Conservation (phyloP, 2,797 vertebrate species). For the Syndactyla subalaris region DNA sequence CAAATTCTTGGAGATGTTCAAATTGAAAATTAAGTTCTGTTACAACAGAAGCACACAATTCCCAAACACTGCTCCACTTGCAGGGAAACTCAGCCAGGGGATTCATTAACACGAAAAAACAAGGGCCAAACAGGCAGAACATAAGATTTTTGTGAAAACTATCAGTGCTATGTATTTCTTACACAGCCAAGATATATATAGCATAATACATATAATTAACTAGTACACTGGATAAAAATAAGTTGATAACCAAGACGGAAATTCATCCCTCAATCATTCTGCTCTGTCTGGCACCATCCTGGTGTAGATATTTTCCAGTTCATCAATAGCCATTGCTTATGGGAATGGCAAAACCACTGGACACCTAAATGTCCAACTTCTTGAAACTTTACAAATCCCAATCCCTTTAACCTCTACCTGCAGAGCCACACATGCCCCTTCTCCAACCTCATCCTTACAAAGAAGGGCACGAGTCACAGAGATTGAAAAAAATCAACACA, state of each 20-base stretch:
- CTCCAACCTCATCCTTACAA: neutral
- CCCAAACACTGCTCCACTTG: neutral
- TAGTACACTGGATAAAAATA: neutral
- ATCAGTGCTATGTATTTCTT: neutral
- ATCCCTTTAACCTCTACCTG: neutral
- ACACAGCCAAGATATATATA: neutral
- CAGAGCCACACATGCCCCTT: neutral
- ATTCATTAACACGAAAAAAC: neutral
- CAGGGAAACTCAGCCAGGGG: neutral
- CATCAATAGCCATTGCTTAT: neutral
- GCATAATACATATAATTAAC: neutral
- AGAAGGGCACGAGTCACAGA: neutral
- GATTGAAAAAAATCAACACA: neutral
- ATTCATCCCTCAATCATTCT: neutral
- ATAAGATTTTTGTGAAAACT: neutral
- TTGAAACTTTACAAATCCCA: neutral
- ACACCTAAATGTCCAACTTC: neutral
- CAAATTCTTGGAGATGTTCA: neutral
- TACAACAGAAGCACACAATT: fast-evolving
- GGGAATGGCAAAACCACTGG: neutral
- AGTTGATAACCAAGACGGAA: neutral
- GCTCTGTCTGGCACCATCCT: neutral
- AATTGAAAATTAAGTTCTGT: neutral
- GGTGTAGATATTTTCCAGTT: neutral
- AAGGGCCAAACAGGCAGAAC: neutral